These are phyloP conservation scores for Prosopocoilus inquinatus DNA, from an alignment of 2,888 invertebrate species.

Conservation along the genomic window DNA sequence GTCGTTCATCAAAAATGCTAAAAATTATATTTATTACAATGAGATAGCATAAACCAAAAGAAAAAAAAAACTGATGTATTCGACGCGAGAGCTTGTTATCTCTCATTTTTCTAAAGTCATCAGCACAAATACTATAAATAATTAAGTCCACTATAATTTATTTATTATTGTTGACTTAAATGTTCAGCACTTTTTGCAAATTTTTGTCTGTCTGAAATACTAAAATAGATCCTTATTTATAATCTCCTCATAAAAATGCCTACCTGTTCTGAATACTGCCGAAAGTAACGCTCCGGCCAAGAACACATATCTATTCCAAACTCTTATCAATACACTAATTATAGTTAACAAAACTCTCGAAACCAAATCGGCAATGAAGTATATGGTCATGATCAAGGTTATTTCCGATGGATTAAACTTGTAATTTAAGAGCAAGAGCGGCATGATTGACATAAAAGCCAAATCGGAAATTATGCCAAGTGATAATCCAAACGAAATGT, in stretches of 20 bases:
- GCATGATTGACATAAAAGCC: constrained; percentile 68
- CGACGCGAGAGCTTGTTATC: not conserved
- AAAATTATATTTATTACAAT: not conserved
- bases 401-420: constrained; percentile 60
- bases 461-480: constrained; percentile 68
- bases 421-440: constrained; percentile 60
- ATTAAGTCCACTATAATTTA: no score
- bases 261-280: constrained; percentile 68
- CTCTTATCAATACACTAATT: constrained; percentile 59
- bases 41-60: constrained; percentile 21
- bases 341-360: constrained; percentile 64
- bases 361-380: constrained; percentile 65
- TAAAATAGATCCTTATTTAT: no score
- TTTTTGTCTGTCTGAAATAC: no score
- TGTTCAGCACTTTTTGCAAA: no score
- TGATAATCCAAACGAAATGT: constrained; percentile 68
- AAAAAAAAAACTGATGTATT: constrained; percentile 18
- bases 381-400: constrained; percentile 67
- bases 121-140: not conserved
- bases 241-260: constrained; percentile 32
- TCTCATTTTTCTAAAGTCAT: not conserved
- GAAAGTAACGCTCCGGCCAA: constrained; percentile 64
- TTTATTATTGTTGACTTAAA: no score
- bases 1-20: constrained; percentile 60
- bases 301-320: constrained; percentile 65